These are phyloP conservation scores for Drosophila lowei DNA, from an alignment of 1,140 invertebrate species.

Conservation along the genomic window DNA sequence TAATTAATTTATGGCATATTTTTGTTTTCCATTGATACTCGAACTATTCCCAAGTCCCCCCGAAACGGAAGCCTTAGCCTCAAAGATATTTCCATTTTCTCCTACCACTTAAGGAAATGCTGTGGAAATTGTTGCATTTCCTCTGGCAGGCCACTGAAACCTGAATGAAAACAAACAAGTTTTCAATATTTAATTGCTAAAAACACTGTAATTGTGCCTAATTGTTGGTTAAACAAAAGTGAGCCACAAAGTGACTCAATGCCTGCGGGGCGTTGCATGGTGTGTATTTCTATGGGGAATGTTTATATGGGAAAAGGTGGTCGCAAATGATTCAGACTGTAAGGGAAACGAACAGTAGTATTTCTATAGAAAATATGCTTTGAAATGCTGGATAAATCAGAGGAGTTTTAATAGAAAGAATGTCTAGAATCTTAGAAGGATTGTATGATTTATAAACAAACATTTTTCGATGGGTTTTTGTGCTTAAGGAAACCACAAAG, in stretches of 20 bases:
- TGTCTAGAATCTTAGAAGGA: too few relatives aligned
- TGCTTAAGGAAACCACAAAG: too few relatives aligned
- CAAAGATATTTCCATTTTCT: conserved; percentile 31
- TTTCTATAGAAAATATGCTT: too few relatives aligned
- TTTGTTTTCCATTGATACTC: conserved; percentile 8
- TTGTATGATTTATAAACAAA: too few relatives aligned
- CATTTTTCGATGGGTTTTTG: too few relatives aligned
- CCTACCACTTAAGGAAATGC: conserved; percentile 53
- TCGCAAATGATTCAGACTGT: background rate
- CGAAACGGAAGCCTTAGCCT: conserved; percentile 48
- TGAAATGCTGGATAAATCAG: too few relatives aligned
- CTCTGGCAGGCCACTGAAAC: conserved; percentile 9
- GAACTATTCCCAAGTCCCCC: conserved; percentile 12
- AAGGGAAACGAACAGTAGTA: background rate
- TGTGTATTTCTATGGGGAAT: conserved; percentile 3
- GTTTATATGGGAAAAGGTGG: conserved; percentile 12
- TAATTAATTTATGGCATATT: conserved; percentile 62
- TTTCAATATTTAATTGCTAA: conserved; percentile 72
- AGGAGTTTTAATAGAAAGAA: too few relatives aligned
- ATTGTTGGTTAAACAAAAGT: conserved; percentile 68
- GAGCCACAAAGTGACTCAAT: conserved; percentile 54
- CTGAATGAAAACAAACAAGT: conserved; percentile 46
- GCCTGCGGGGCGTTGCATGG: conserved; percentile 39
- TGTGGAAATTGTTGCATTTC: conserved; percentile 37
- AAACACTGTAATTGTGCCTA: conserved; percentile 67